Evolutionary conservation across 2,113 vertebrate species (phyloP), one percentile per base, ranked within the genome.

Genomic region (Gymnobelideus leadbeateri): DNA sequence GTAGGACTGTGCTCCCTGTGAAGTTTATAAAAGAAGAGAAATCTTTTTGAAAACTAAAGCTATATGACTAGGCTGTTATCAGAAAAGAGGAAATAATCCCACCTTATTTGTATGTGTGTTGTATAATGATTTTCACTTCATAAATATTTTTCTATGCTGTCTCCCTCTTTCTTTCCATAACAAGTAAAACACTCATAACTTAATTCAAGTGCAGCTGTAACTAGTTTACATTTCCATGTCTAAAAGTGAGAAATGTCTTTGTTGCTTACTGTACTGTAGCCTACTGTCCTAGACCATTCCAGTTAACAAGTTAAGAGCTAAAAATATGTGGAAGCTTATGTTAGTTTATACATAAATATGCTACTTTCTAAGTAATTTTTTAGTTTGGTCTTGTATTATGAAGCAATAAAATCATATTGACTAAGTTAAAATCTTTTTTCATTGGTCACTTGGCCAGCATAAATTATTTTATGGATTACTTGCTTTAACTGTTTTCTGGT

Each of bases 81-180:
- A 92, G 52, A 51, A 52, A 26, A 94, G 68, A 94, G 37, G 90
- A 95, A 90, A 55, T 92, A 47, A 92, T 7, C 84, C 51, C 37
- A 52, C 68, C 54, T 53, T 50, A 55, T 92, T 90, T 52, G 26
- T 47, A 31, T 21, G 19, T 89, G 90, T 37, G 9, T 24, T 46
- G 46, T 90, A 47, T 57, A 91, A 96, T 92, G 91, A 28, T 89
- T 91, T 95, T 96, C 68, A 84, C 68, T 95, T 95, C 89, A 5
- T 89, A 94, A 97, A 93, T 52, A 89, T 26, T 95, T 90, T 89
- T 49, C 68, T 95, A 5, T 37, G 23, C 37, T 51, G 8, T 91
- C 92, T 49, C 26, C 55, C 91, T 95, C 37, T 94, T 16, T 53
- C 57, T 21, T 68, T 55, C 3, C 8, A 84, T 84, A 92, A 84